Conservation (phyloP, 2,113 vertebrate genomes). For the Puntigrus tetrazona region DNA sequence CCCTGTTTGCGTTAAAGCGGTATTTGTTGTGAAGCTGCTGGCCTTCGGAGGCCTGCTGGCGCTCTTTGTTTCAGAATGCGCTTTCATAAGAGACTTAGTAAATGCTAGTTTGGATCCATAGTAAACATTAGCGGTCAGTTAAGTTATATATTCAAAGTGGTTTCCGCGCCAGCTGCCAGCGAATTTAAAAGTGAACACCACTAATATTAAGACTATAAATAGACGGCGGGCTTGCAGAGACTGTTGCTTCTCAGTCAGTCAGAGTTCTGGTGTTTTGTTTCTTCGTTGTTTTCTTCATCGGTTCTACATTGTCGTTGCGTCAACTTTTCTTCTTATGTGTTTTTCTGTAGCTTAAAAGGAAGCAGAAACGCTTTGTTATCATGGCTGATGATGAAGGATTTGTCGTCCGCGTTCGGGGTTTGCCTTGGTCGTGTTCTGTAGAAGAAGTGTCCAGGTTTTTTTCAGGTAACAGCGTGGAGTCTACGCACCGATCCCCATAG, state of each 20-base stretch:
- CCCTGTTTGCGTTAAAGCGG: neutral
- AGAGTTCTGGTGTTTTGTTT: neutral
- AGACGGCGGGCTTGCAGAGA: neutral
- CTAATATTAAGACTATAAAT: neutral
- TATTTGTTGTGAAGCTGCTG: neutral
- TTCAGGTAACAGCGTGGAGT: conserved; percentile 74
- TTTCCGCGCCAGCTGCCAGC: neutral
- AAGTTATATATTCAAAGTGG: neutral
- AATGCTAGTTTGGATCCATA: neutral
- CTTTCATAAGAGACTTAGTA: neutral
- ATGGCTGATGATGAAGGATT: conserved; percentile 90
- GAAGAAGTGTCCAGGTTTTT: conserved; percentile 96
- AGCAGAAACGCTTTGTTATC: neutral
- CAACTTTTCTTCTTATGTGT: neutral
- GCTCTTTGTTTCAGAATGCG: conserved; percentile 23
- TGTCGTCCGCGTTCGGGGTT: conserved; percentile 91
- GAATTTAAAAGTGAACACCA: neutral
- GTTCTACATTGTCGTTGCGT: neutral
- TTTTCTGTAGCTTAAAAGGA: neutral
- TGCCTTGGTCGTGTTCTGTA: conserved; percentile 96
- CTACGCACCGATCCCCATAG: neutral
- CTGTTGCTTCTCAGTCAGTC: neutral
- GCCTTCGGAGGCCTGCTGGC: conserved; percentile 1
- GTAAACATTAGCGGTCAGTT: no score
- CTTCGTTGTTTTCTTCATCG: neutral